Evolutionary conservation across 2,113 vertebrate species (phyloP), one percentile per base, ranked within the genome.

Genomic region (Irena cyanogastra): DNA sequence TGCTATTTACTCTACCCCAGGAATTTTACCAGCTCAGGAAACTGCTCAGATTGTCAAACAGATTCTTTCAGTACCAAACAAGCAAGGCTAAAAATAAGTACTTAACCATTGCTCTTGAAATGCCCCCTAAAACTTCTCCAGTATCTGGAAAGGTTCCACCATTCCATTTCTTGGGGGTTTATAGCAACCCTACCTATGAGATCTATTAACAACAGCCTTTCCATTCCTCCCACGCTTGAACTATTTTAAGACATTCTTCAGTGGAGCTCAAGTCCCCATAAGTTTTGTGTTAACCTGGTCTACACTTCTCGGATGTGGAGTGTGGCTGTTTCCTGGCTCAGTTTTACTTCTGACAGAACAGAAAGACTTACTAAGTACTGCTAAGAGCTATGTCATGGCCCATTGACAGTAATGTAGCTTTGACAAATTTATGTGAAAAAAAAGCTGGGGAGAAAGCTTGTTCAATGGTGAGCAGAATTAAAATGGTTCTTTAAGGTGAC

Each of bases 381-480:
- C 35, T 44, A 77, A 92, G 56, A 91, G 52, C 56, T 49, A 15
- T 5, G 12, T n/a, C 31, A 31, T 18, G 35, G 61, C 39, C 61
- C 21, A 27, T 3, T 83, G 80, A 60, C 83, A 83, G 72, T 42
- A 83, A 65, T 20, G n/a, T 31, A 41, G 16, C 33, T 91, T 77
- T 83, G n/a, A 65, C 31, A 80, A 87, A 64, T 91, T 66, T 45
- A 59, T 22, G 35, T 16, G 37, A 28, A 61, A 15, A 45, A 35
- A 15, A 7, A 31, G 3, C 4, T 4, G 4, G 4, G 3, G 7
- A 10, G 1, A 2, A 52, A 37, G 9, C 3, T 31, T 10, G 6
- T 16, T 60, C 54, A 69, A 3, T 30, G 21, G n/a, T 72, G 37
- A 86, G 52, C 13, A 35, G 49, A 72, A 59, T 52, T 50, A 72